These are phyloP conservation scores for Laticauda colubrina DNA, from an alignment of 2,113 vertebrate species.

Conservation along the genomic window DNA sequence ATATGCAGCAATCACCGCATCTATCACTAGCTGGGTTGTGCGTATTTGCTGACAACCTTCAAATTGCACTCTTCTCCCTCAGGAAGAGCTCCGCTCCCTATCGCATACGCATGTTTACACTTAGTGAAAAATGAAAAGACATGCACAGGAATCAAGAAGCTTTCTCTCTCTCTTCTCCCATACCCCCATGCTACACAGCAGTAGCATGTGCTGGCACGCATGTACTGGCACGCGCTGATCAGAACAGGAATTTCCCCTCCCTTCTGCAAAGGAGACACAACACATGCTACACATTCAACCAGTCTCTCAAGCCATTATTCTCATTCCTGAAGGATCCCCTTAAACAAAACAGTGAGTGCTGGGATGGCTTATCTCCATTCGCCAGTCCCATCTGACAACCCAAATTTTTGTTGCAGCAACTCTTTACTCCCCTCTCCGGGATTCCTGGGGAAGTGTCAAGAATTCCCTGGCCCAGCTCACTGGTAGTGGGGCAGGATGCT, in stretches of 20 bases:
- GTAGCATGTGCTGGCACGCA: too few species aligned
- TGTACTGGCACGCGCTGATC: neutral
- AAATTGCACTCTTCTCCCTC: too few species aligned
- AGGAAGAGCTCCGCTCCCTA: too few species aligned
- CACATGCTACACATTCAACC: slow-evolving; percentile 63
- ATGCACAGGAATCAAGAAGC: too few species aligned
- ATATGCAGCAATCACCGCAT: too few species aligned
- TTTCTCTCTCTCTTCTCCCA: neutral
- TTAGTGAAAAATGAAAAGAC: too few species aligned
- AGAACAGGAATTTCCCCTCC: slow-evolving; percentile 16
- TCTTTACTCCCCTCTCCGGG: neutral
- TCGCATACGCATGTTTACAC: too few species aligned
- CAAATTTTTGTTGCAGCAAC: slow-evolving; percentile 1
- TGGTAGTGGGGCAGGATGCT: slow-evolving; percentile 40
- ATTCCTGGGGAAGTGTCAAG: slow-evolving; percentile 43
- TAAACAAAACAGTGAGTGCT: slow-evolving; percentile 57
- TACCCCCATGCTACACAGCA: too few species aligned
- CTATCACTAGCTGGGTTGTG: too few species aligned
- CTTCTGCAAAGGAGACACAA: slow-evolving; percentile 28
- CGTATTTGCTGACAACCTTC: too few species aligned
- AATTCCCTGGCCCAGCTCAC: slow-evolving; percentile 28
- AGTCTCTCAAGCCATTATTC: slow-evolving; percentile 52
- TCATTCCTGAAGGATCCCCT: slow-evolving; percentile 28
- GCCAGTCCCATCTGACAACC: slow-evolving; percentile 31
- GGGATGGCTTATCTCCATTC: slow-evolving; percentile 31